These are phyloP conservation scores for Orius laevigatus DNA, from an alignment of 1,140 invertebrate species.

Conservation along the genomic window DNA sequence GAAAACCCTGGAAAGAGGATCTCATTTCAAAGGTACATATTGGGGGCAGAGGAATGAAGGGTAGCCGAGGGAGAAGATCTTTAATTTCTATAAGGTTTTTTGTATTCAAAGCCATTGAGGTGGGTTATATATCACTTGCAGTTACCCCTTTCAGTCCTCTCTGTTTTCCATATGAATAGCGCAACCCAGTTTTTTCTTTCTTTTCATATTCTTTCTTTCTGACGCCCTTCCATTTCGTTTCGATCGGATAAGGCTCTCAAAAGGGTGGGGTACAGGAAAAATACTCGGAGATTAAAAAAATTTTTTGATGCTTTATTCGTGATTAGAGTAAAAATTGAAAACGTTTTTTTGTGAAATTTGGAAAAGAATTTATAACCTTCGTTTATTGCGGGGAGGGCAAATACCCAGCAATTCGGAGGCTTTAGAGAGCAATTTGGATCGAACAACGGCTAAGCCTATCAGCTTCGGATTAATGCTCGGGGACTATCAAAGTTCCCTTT, in stretches of 20 bases:
- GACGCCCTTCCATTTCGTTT: constrained; percentile 15
- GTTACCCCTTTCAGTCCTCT: constrained; percentile 11
- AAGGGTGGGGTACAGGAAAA: constrained; percentile 5
- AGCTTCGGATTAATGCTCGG: too few relatives aligned
- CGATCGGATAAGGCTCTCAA: constrained; percentile 15
- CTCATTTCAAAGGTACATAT: constrained; percentile 13
- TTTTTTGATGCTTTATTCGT: constrained; percentile 1
- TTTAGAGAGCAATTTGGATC: too few relatives aligned
- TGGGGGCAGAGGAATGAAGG: not conserved
- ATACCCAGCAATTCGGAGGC: too few relatives aligned
- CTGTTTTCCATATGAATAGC: constrained; percentile 16
- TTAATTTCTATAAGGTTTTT: constrained; percentile 16
- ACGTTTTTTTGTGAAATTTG: too few relatives aligned
- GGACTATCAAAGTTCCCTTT: too few relatives aligned
- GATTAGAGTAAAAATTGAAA: too few relatives aligned
- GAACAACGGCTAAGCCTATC: too few relatives aligned
- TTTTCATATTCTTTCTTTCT: constrained; percentile 13
- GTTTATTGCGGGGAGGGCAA: too few relatives aligned
- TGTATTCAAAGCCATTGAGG: constrained; percentile 14
- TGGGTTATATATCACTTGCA: constrained; percentile 13
- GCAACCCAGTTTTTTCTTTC: constrained; percentile 8
- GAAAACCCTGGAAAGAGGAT: constrained; percentile 6
- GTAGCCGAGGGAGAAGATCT: constrained; percentile 7
- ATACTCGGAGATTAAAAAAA: constrained; percentile 10
- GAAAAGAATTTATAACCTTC: too few relatives aligned